These are phyloP conservation scores for Axinella damicornis DNA, from an alignment of 37 sponge, comb jelly and placozoan genomes.

Conservation along the genomic window DNA sequence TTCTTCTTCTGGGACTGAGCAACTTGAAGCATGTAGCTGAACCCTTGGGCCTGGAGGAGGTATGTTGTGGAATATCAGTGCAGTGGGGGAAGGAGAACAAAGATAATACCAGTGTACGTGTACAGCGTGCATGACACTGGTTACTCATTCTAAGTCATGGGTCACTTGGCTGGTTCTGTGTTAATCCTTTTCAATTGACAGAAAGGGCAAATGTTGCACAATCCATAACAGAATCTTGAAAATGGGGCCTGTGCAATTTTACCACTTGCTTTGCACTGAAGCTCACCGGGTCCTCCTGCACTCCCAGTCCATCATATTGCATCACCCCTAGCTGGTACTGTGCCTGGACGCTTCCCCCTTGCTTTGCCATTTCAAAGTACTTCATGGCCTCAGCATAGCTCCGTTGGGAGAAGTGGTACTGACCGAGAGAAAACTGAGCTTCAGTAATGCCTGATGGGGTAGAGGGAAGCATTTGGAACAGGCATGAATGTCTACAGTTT, in stretches of 20 bases:
- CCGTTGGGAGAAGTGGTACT: conserved; percentile 50
- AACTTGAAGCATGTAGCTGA: conserved; percentile 73
- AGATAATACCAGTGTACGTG: too few species aligned
- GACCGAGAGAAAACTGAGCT: conserved; percentile 78
- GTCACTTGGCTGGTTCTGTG: too few species aligned
- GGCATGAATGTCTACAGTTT: background rate
- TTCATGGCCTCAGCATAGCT: conserved; percentile 44
- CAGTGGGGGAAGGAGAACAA: too few species aligned
- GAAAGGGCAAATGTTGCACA: too few species aligned
- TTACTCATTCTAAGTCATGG: too few species aligned
- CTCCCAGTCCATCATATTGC: conserved; percentile 88
- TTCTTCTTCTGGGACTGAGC: conserved; percentile 50
- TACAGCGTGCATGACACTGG: too few species aligned
- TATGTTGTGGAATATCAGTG: too few species aligned
- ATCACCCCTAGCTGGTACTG: conserved; percentile 88
- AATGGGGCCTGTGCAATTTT: too few species aligned
- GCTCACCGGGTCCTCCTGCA: conserved; percentile 62
- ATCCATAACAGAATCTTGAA: too few species aligned
- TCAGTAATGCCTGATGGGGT: conserved; percentile 29
- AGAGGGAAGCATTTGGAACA: background rate
- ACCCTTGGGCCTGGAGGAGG: conserved; percentile 67
- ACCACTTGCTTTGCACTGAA: too few species aligned
- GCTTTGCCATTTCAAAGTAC: conserved; percentile 64
- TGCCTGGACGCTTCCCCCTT: conserved; percentile 63
- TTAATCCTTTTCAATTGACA: too few species aligned